Evolutionary conservation across 2,797 vertebrate genomes (phyloP).

Genomic region (Novumbra hubbsi): DNA sequence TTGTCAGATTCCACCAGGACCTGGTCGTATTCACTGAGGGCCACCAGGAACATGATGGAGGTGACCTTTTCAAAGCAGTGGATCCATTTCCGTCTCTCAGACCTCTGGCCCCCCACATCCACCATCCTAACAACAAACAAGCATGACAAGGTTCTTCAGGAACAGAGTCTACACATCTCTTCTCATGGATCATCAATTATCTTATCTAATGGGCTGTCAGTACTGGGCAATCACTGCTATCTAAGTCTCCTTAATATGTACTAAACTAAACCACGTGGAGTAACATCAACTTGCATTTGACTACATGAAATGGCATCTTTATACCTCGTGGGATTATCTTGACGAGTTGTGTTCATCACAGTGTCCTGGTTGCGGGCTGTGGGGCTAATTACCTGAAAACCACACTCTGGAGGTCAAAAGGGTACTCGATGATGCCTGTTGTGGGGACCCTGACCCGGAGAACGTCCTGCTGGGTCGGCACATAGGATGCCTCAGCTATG

Average conservation of each 20-base stretch:
- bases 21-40: conserved; percentile 77
- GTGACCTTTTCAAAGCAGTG: conserved; percentile 78
- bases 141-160: background rate
- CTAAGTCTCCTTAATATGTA: background rate
- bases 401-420: conserved; percentile 83
- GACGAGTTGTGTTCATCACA: background rate
- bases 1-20: conserved; percentile 68
- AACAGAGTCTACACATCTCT: background rate
- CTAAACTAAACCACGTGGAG: background rate
- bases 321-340: background rate
- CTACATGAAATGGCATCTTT: background rate
- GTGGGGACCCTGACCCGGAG: conserved; percentile 82
- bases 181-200: too few relatives aligned
- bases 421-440: conserved; percentile 84
- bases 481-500: conserved; percentile 68
- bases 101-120: conserved; percentile 76
- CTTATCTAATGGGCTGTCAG: too few relatives aligned
- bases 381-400: conserved; percentile 77
- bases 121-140: conserved; percentile 66
- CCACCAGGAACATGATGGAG: conserved; percentile 77
- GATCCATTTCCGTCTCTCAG: conserved; percentile 78
- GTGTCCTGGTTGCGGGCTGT: background rate
- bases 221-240: too few relatives aligned
- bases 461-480: conserved; percentile 84
- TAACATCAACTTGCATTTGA: background rate